Evolutionary conservation across 2,797 vertebrate genomes (phyloP), one percentile per base, ranked within the genome.

Genomic region (Nothura maculosa): DNA sequence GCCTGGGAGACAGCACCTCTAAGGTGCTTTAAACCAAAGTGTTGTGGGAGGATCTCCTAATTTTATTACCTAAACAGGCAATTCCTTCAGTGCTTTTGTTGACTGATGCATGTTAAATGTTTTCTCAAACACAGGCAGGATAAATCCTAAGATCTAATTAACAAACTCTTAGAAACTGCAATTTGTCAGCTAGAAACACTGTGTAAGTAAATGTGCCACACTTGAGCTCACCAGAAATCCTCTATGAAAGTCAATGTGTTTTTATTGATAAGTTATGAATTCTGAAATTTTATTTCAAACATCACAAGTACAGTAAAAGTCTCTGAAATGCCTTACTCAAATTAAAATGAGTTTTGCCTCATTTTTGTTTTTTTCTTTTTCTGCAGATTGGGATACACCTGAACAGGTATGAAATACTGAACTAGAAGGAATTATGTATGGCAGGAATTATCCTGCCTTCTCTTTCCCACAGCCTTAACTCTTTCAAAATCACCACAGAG

Each of bases 101-200:
- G 90, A 96, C 90, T 95, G 94, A 95, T 94, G 12, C 6, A 12
- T 48, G 85, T 94, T 96, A 96, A 97, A 95, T 82, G 88, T 95
- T 96, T 93, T 7, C 85, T 95, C 91, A 94, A 85, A 97, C 95
- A 75, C 87, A 97, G 61, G 77, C 97, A 97, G 94, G 94, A 97
- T 96, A 97, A 97, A 97, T 93, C 97, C 90, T 95, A 96, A 97
- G 93, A 97, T 97, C 97, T 97, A 97, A 97, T 97, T 97, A 97
- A 94, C 88, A 96, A 96, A 97, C 82, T 90, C 95, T 96, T 97
- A 97, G 89, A 90, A 91, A 92, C 80, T 83, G 89, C 36, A 79
- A 78, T 97, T 98, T 97, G 98, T 98, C 97, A 93, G 91, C 95
- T 93, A 75, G 92, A 95, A 96, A 95, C 93, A 95, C 7, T 63